phyloP scores from a whole-genome alignment of 2,113 vertebrate genomes.

The Chionodraco myersi region DNA sequence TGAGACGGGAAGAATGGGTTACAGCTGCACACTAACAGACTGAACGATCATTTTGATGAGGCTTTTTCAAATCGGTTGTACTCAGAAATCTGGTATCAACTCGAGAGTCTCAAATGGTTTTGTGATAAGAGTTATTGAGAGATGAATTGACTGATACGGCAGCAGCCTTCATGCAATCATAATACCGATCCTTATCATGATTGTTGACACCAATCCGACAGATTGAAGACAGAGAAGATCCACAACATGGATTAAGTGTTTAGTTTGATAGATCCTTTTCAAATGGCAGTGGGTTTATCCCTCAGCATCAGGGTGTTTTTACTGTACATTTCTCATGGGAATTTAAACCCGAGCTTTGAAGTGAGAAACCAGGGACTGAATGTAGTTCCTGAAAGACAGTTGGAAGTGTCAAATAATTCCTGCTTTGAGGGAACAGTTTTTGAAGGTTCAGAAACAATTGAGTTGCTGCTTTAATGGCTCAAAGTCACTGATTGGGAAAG shows the following conservation, averaged over 20 bases:
- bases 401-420: neutral
- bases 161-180: conserved; percentile 4
- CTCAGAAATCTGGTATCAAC: conserved; percentile 5
- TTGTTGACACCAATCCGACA: conserved; percentile 1
- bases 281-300: conserved; percentile 4
- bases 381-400: neutral
- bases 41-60: conserved; percentile 47
- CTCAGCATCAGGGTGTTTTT: neutral
- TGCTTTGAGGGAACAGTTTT: neutral
- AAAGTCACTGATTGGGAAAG: neutral
- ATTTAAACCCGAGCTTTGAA: neutral
- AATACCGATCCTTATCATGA: neutral
- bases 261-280: conserved; percentile 5
- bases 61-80: conserved; percentile 28
- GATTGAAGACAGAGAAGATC: conserved; percentile 15
- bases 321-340: neutral
- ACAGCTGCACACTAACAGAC: conserved; percentile 20
- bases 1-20: conserved; percentile 31
- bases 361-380: neutral
- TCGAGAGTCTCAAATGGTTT: neutral
- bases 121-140: neutral
- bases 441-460: neutral
- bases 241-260: neutral
- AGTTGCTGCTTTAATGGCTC: neutral
- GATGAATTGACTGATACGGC: neutral